Conservation (phyloP, 2,797 vertebrate genomes). For the Cryptoblepharus egeriae region DNA sequence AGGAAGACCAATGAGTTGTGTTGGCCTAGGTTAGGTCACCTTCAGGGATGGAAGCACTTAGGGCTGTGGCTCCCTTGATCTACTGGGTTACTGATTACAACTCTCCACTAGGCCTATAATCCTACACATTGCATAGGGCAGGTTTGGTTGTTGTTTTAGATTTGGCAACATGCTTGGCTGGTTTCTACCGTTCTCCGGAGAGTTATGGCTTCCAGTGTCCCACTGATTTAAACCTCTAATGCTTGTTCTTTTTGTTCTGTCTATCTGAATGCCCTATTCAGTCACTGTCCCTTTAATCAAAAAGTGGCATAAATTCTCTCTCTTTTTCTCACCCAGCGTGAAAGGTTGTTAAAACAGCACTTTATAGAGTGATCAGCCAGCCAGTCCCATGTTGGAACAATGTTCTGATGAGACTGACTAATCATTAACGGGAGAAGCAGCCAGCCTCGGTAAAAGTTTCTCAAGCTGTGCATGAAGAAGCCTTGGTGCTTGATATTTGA, state of each 20-base stretch:
- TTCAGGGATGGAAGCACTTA: no score
- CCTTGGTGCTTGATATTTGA: conserved; percentile 17
- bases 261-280: neutral
- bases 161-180: no score
- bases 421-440: conserved; percentile 36
- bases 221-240: no score
- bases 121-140: no score
- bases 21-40: no score
- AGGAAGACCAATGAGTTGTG: no score
- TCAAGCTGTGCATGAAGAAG: conserved; percentile 16
- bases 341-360: conserved; percentile 43
- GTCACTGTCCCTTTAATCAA: neutral
- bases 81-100: no score
- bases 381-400: conserved; percentile 20
- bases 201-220: no score
- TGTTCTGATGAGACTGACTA: conserved; percentile 34
- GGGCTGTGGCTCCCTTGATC: no score
- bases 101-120: no score
- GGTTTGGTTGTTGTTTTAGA: no score
- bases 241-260: neutral
- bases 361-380: conserved; percentile 20
- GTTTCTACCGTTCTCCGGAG: no score
- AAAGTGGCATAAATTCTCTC: conserved; percentile 9
- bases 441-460: conserved; percentile 39
- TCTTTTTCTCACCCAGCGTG: conserved; percentile 17